phyloP scores from a whole-genome alignment of 2,888 invertebrate genomes.

The Rhagophthalmus giganteus region DNA sequence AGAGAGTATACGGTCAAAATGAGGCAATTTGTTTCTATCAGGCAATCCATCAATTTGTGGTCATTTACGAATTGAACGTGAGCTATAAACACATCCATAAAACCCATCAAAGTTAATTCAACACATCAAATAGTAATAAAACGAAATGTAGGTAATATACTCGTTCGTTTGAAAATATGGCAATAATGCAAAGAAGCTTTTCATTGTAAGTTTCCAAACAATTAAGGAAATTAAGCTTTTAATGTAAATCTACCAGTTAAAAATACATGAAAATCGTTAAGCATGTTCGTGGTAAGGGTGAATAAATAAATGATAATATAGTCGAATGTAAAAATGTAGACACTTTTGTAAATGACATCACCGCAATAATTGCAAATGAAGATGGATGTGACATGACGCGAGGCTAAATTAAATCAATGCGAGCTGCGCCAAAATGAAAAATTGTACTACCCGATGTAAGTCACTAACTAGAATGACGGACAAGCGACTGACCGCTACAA shows the following conservation, averaged over 20 bases:
- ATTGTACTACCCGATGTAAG: slow-evolving; percentile 7
- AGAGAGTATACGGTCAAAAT: too few relatives aligned
- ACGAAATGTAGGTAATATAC: too few relatives aligned
- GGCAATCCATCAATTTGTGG: too few relatives aligned
- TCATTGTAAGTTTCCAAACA: not conserved
- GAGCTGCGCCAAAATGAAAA: slow-evolving; percentile 9
- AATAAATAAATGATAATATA: not conserved
- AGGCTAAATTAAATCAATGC: slow-evolving; percentile 18
- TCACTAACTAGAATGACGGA: not conserved
- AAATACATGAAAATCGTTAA: too few relatives aligned
- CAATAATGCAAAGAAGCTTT: too few relatives aligned
- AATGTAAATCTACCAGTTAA: not conserved
- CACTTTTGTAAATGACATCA: slow-evolving; percentile 24
- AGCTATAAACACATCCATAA: too few relatives aligned
- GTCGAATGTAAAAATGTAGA: slow-evolving; percentile 21
- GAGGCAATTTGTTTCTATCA: too few relatives aligned
- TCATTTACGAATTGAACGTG: too few relatives aligned
- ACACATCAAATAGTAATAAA: too few relatives aligned
- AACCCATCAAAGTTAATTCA: too few relatives aligned
- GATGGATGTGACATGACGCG: slow-evolving; percentile 21
- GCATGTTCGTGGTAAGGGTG: not conserved
- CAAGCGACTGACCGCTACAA: not conserved
- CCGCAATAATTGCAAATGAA: slow-evolving; percentile 23
- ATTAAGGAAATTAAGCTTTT: not conserved
- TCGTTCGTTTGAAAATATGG: too few relatives aligned